Evolutionary conservation across 2,113 vertebrate genomes (phyloP), one percentile per base, ranked within the genome.

Genomic region (Nansenia antarctica): DNA sequence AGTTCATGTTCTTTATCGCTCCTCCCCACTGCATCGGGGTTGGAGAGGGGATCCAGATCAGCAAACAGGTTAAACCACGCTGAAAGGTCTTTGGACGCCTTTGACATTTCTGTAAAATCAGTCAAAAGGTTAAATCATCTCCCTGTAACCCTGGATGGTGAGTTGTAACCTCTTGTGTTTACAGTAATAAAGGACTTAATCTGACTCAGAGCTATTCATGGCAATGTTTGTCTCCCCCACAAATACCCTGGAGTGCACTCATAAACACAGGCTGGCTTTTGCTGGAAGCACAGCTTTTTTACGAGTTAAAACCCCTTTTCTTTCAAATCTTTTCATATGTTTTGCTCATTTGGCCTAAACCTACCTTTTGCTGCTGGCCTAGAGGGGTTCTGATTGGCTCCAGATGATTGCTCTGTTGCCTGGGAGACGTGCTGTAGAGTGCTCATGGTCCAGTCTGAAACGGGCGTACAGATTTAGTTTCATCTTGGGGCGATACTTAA

Each of bases 41-140:
- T 99, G 58, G 97, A 94, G 73, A 99, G 91, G 0, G 98, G 98
- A 88, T 99, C 98, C 78, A 99, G 84, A 83, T 99, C 98, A 0
- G 98, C 98, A 39, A 99, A 98, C 73, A 99, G 94, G 88, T 92
- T 95, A 90, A 97, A 98, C 97, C 97, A 99, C 5, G 94, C 93
- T 0, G 93, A 95, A 77, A 95, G 92, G 77, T 98, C 95, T 70
- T 93, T 96, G 78, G 93, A 78, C 7, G 71, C 82, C 82, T 89
- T 94, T 8, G 82, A 49, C 60, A 89, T 73, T 47, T 94, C 97
- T 98, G 88, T 5, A 68, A 83, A 73, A 62, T 18, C n/a, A 55
- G 26, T 54, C 55, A 49, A 6, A 62, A n/a, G 31, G 31, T 18
- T 11, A 55, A 73, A 49, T 2, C 24, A 37, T 55, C 58, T 61